These are phyloP conservation scores for Pachypanchax playfairii DNA, from an alignment of 2,113 vertebrate species.

Conservation along the genomic window DNA sequence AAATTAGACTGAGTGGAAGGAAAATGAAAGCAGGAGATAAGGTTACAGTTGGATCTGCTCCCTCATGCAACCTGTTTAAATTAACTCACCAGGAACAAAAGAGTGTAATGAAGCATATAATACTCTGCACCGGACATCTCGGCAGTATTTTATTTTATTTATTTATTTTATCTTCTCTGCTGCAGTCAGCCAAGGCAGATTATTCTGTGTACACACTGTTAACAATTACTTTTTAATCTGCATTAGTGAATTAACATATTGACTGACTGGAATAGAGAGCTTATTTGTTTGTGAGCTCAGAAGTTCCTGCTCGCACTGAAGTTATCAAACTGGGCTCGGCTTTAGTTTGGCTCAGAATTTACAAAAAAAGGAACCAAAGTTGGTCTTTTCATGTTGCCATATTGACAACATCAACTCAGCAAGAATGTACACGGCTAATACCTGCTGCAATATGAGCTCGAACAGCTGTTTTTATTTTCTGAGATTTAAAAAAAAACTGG, in stretches of 20 bases:
- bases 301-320: conserved; percentile 58
- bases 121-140: conserved; percentile 68
- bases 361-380: conserved; percentile 19
- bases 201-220: conserved; percentile 78
- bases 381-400: conserved; percentile 14
- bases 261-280: conserved; percentile 74
- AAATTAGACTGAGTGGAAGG: conserved; percentile 14
- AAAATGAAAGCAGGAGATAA: conserved; percentile 50
- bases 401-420: not conserved
- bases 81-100: conserved; percentile 52
- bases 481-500: not conserved
- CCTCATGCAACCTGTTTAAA: conserved; percentile 50
- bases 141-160: conserved; percentile 10
- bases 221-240: conserved; percentile 82
- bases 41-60: conserved; percentile 39
- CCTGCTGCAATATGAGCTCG: not conserved
- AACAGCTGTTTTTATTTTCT: not conserved
- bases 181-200: conserved; percentile 74
- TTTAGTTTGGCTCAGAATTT: conserved; percentile 10
- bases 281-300: conserved; percentile 78
- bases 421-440: no score
- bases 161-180: conserved; percentile 69
- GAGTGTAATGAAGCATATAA: conserved; percentile 72
- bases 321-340: conserved; percentile 48
- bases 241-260: conserved; percentile 80